These are phyloP conservation scores for Tachysurus vachellii DNA, from an alignment of 2,113 vertebrate genomes.

Conservation along the genomic window DNA sequence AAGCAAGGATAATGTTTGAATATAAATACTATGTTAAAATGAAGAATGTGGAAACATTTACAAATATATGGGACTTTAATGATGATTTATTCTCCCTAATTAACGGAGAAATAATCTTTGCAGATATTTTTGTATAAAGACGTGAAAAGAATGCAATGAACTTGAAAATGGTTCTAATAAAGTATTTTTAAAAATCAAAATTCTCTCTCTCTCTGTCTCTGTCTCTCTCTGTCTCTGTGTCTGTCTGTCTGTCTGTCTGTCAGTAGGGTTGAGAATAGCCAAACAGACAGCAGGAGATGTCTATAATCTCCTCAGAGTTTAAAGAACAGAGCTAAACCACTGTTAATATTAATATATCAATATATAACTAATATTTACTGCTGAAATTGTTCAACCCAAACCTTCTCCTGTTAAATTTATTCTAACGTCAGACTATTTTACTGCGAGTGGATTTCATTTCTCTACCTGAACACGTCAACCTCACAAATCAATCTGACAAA, in stretches of 20 bases:
- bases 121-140: no score
- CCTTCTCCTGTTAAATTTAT: not conserved
- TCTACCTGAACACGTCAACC: not conserved
- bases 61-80: no score
- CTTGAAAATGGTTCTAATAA: no score
- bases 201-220: not conserved
- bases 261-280: not conserved
- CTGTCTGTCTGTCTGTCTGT: no score
- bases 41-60: no score
- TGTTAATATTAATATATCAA: not conserved
- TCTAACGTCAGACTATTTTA: not conserved
- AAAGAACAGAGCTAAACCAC: not conserved
- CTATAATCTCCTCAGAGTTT: not conserved
- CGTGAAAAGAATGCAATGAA: no score
- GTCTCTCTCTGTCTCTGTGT: not conserved
- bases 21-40: no score
- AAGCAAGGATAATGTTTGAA: no score
- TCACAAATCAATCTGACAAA: not conserved
- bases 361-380: not conserved
- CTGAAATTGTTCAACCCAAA: not conserved
- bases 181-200: no score
- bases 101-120: no score
- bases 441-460: not conserved
- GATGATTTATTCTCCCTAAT: no score
- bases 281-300: not conserved